Percentiles rank a stretch among this genome's conserved stretches.
Evolutionary conservation across 2,888 invertebrate species (phyloP).

Genomic region (Bombyx huttoni): DNA sequence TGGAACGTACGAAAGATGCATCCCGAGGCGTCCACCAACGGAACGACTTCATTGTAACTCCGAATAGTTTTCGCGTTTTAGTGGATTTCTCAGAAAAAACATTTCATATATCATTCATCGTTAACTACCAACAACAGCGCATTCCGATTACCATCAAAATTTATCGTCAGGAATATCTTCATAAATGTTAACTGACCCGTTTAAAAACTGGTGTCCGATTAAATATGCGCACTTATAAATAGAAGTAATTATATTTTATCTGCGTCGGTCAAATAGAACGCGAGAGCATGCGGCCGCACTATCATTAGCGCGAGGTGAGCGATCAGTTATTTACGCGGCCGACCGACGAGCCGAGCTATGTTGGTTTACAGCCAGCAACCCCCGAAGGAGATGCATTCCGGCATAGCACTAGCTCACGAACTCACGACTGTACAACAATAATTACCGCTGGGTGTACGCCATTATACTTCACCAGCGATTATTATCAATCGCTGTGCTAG

Average conservation of each 20-base stretch:
- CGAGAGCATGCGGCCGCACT: conserved; percentile 50
- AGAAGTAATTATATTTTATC: conserved; percentile 62
- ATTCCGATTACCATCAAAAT: too few species aligned
- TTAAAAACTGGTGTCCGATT: conserved; percentile 50
- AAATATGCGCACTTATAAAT: conserved; percentile 59
- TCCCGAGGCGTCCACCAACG: conserved; percentile 53
- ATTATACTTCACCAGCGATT: conserved; percentile 72
- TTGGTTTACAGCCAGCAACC: conserved; percentile 68
- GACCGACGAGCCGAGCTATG: conserved; percentile 37
- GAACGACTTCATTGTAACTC: conserved; percentile 63
- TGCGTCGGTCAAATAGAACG: conserved; percentile 57
- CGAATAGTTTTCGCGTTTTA: conserved; percentile 37
- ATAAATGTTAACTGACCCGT: conserved; percentile 10
- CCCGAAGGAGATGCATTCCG: conserved; percentile 73
- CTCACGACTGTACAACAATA: conserved; percentile 72
- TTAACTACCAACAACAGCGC: too few species aligned
- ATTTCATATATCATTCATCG: conserved; percentile 2
- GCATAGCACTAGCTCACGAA: conserved; percentile 66
- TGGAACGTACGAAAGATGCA: conserved; percentile 26
- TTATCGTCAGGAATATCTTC: too few species aligned
- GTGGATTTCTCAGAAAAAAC: conserved; percentile 33
- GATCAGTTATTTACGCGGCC: conserved; percentile 66
- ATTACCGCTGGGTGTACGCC: conserved; percentile 73
- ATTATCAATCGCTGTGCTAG: conserved; percentile 69
- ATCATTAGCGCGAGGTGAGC: conserved; percentile 66